Conservation (phyloP, 2,888 invertebrate genomes). For the Erebia epiphron region DNA sequence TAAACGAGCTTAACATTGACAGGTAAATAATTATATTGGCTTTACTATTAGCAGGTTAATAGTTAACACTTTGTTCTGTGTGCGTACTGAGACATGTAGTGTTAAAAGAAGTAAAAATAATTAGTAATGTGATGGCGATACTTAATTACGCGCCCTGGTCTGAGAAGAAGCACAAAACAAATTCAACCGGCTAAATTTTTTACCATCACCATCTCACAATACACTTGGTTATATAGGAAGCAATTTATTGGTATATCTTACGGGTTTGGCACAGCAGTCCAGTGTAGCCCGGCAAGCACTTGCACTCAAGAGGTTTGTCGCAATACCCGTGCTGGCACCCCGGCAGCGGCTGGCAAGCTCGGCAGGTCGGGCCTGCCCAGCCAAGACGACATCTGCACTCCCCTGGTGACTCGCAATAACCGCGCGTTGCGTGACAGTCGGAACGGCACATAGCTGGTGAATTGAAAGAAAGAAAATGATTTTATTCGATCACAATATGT, state of each 20-base stretch:
- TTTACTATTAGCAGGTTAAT: too few relatives aligned
- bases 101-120: too few relatives aligned
- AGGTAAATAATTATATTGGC: neutral
- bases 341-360: conserved; percentile 93
- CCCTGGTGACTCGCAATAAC: conserved; percentile 93
- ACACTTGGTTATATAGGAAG: neutral
- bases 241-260: conserved; percentile 70
- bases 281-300: conserved; percentile 95
- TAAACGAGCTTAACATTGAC: neutral
- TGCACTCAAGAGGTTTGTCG: conserved; percentile 94
- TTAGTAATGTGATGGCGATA: too few relatives aligned
- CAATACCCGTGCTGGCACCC: conserved; percentile 96
- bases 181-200: too few relatives aligned
- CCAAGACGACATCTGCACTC: conserved; percentile 96
- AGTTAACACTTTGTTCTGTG: too few relatives aligned
- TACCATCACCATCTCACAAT: too few relatives aligned
- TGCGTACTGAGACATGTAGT: too few relatives aligned
- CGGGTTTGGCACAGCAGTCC: conserved; percentile 94
- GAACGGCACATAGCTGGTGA: conserved; percentile 88
- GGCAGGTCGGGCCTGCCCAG: conserved; percentile 94
- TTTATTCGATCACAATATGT: too few relatives aligned
- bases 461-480: too few relatives aligned
- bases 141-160: too few relatives aligned
- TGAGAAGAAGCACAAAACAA: too few relatives aligned
- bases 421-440: conserved; percentile 92